phyloP scores from a whole-genome alignment of 2,888 invertebrate species.

The Camptogramma bilineatum region DNA sequence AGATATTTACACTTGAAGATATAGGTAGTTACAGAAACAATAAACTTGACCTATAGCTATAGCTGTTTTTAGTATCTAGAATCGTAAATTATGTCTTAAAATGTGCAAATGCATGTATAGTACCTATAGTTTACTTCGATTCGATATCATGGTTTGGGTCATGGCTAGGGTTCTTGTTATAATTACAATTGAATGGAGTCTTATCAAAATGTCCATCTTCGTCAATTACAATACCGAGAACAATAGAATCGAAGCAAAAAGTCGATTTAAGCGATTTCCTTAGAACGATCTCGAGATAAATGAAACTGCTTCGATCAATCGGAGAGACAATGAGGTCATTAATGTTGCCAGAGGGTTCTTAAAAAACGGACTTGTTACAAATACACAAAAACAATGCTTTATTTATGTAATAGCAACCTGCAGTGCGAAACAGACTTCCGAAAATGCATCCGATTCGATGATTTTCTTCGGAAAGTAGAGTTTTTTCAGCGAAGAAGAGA shows the following conservation, averaged over 20 bases:
- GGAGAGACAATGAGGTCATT: constrained; percentile 33
- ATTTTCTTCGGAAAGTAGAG: too few relatives aligned
- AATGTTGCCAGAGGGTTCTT: not conserved
- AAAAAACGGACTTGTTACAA: not conserved
- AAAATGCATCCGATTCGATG: too few relatives aligned
- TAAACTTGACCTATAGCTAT: too few relatives aligned
- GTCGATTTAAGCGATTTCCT: constrained; percentile 49
- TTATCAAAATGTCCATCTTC: constrained; percentile 55
- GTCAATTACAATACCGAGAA: constrained; percentile 56
- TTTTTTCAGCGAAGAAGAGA: too few relatives aligned
- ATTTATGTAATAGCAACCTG: not conserved
- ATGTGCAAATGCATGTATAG: too few relatives aligned
- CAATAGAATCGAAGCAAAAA: constrained; percentile 59
- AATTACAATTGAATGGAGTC: constrained; percentile 48
- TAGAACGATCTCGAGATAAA: constrained; percentile 42
- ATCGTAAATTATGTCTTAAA: too few relatives aligned
- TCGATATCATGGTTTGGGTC: constrained; percentile 5
- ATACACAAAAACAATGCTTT: not conserved
- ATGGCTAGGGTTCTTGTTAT: constrained; percentile 20
- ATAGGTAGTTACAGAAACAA: too few relatives aligned
- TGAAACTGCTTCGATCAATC: constrained; percentile 29
- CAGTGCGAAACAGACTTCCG: too few relatives aligned
- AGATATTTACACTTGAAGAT: too few relatives aligned
- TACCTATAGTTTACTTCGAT: too few relatives aligned
- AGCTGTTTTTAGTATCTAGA: too few relatives aligned